Percentiles rank a stretch among this genome's conserved stretches.
Conservation (phyloP, 30 jellyfish, hydroid and myxozoan genomes). For the Rhopilema esculentum region DNA sequence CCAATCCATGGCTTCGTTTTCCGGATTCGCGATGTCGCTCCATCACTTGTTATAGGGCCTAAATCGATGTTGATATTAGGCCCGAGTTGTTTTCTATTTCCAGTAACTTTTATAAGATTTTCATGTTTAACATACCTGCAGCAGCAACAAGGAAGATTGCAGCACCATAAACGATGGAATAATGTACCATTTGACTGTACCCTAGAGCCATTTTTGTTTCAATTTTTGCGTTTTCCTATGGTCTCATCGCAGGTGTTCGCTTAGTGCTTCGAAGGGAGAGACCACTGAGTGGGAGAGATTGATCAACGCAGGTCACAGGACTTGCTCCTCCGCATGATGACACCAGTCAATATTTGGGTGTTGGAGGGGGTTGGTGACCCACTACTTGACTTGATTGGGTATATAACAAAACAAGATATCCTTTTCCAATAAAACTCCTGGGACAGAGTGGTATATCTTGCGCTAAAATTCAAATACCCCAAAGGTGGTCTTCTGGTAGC, state of each 20-base stretch:
- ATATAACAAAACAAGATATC: background rate
- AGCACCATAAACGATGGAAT: conserved; percentile 69
- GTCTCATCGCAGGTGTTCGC: conserved; percentile 19
- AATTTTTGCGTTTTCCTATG: background rate
- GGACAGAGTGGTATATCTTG: too few species aligned
- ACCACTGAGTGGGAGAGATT: background rate
- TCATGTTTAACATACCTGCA: conserved; percentile 76
- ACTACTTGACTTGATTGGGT: background rate
- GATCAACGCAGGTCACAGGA: background rate
- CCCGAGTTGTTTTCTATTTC: too few species aligned
- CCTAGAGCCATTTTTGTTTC: conserved; percentile 38
- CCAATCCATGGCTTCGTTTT: too few species aligned
- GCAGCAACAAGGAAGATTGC: conserved; percentile 72
- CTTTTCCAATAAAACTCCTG: too few species aligned
- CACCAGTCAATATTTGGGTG: too few species aligned
- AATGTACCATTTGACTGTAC: conserved; percentile 62
- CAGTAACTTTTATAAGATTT: too few species aligned
- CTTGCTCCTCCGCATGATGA: background rate
- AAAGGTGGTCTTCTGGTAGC: too few species aligned
- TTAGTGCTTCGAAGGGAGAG: background rate
- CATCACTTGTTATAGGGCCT: too few species aligned
- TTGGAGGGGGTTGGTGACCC: background rate
- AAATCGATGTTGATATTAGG: too few species aligned
- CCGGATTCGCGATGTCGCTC: too few species aligned
- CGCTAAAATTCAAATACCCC: too few species aligned